Conservation (phyloP, 2,113 vertebrate species). For the Anhinga anhinga region DNA sequence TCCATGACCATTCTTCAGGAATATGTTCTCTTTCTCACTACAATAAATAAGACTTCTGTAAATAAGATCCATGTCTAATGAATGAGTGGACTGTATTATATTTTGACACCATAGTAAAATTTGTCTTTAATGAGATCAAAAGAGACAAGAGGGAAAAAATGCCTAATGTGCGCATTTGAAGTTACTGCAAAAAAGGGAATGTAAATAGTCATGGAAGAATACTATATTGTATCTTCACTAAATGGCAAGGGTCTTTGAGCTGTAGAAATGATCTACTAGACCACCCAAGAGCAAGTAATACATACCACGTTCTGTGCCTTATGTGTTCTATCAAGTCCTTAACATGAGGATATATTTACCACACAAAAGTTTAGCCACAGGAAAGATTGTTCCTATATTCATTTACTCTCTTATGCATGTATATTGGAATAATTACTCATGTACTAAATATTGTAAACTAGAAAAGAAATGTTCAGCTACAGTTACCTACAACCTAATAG, state of each 20-base stretch:
- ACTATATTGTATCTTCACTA: conserved; percentile 25
- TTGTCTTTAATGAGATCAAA: conserved; percentile 24
- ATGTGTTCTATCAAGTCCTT: conserved; percentile 33
- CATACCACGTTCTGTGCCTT: background rate
- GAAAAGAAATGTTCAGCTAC: background rate
- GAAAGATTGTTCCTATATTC: background rate
- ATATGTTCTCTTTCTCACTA: background rate
- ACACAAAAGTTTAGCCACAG: conserved; percentile 33
- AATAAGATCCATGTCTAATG: background rate
- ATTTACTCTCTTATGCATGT: background rate
- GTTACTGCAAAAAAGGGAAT: conserved; percentile 10
- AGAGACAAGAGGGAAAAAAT: background rate
- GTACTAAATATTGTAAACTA: background rate
- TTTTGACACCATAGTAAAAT: conserved; percentile 18
- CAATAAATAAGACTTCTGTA: background rate
- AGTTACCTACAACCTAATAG: background rate
- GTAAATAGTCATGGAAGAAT: conserved; percentile 44
- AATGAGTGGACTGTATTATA: background rate
- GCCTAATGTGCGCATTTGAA: conserved; percentile 34
- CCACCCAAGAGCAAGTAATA: conserved; percentile 46
- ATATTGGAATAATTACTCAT: conserved; percentile 2
- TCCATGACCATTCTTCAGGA: background rate
- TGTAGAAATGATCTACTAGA: background rate
- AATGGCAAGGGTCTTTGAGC: background rate
- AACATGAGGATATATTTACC: conserved; percentile 13